Percentiles rank a stretch among this genome's conserved stretches.
phyloP scores from a whole-genome alignment of 2,888 invertebrate genomes.

The Sinotaia quadrata region DNA sequence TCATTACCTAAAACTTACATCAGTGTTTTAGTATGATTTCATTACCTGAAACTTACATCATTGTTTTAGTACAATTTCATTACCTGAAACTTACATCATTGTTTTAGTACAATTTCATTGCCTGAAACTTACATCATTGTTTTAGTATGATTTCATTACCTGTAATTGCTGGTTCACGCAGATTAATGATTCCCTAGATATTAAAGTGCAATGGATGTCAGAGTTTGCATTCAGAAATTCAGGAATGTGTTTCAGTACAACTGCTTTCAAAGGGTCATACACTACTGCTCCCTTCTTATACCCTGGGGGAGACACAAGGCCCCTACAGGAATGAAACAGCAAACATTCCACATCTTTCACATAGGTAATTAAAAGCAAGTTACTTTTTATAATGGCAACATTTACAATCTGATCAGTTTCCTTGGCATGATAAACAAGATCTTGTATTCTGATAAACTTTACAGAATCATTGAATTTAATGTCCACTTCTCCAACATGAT shows the following conservation, averaged over 20 bases:
- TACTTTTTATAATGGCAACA: slow-evolving; percentile 37
- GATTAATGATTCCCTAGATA: slow-evolving; percentile 47
- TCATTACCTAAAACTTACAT: too few relatives aligned
- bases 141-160: too few relatives aligned
- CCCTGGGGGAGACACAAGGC: slow-evolving; percentile 41
- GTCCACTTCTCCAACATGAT: neutral
- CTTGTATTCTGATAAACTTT: slow-evolving; percentile 38
- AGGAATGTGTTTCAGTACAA: slow-evolving; percentile 46
- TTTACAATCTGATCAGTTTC: slow-evolving; percentile 50
- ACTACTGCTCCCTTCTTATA: slow-evolving; percentile 54
- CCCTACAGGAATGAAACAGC: slow-evolving; percentile 46
- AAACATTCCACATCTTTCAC: slow-evolving; percentile 45
- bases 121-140: too few relatives aligned
- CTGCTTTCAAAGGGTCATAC: slow-evolving; percentile 48
- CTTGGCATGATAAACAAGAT: slow-evolving; percentile 44
- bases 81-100: too few relatives aligned
- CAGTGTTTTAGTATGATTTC: too few relatives aligned
- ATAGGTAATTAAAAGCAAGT: slow-evolving; percentile 51
- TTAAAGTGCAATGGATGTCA: slow-evolving; percentile 33
- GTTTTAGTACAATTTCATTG: too few relatives aligned
- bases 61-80: too few relatives aligned
- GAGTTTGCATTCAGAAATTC: slow-evolving; percentile 44
- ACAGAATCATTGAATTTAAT: slow-evolving; percentile 31
- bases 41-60: too few relatives aligned
- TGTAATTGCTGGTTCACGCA: slow-evolving; percentile 49